Evolutionary conservation across 2,888 invertebrate species (phyloP).

Genomic region (Drosophila anomalipes): DNA sequence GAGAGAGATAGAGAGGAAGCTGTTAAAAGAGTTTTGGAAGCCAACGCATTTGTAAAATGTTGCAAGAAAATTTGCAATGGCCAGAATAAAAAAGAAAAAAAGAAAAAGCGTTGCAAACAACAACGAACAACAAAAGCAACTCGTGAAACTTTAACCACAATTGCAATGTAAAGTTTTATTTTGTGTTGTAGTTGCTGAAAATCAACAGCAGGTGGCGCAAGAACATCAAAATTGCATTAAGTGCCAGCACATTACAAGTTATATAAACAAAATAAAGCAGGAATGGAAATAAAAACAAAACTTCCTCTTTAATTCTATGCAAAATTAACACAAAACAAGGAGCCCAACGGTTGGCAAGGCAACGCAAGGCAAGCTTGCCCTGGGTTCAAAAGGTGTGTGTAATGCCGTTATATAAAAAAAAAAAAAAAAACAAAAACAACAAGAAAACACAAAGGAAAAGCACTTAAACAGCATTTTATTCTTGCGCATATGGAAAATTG

Average conservation of each 20-base stretch:
- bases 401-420: conserved; percentile 2
- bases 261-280: conserved; percentile 16
- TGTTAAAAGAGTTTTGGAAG: conserved; percentile 19
- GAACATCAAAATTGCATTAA: conserved; percentile 77
- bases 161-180: conserved; percentile 49
- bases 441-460: conserved; percentile 45
- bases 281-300: conserved; percentile 3
- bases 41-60: conserved; percentile 52
- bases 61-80: conserved; percentile 45
- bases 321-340: conserved; percentile 37
- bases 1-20: not conserved
- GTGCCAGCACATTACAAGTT: conserved; percentile 47
- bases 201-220: conserved; percentile 62
- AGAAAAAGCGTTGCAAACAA: conserved; percentile 3
- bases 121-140: not conserved
- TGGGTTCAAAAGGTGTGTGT: conserved; percentile 24
- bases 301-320: conserved; percentile 55
- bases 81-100: conserved; percentile 6
- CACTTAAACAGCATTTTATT: conserved; percentile 44
- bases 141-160: conserved; percentile 67
- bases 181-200: conserved; percentile 27
- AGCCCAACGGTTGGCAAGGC: not conserved
- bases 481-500: conserved; percentile 16
- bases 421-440: not conserved
- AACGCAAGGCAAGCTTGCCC: not conserved